Conservation (phyloP, 2,113 vertebrate species). For the Tapirus terrestris region DNA sequence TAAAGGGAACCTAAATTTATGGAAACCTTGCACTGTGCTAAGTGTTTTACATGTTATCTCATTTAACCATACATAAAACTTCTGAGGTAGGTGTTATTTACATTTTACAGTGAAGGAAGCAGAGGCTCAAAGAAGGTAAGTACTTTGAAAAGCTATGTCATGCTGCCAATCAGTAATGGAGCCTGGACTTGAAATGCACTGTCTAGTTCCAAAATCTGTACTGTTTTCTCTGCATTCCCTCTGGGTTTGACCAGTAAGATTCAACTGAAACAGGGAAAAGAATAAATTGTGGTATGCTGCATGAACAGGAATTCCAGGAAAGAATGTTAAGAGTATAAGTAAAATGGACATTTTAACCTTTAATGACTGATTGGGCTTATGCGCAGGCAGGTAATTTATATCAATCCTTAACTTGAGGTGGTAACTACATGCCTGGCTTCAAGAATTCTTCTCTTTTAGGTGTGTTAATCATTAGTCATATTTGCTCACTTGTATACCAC, state of each 20-base stretch:
- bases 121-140: background rate
- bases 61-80: background rate
- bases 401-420: background rate
- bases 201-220: background rate
- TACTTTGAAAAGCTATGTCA: background rate
- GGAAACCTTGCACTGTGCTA: background rate
- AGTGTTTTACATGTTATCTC: background rate
- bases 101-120: background rate
- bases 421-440: background rate
- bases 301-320: background rate
- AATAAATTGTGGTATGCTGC: background rate
- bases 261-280: background rate
- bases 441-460: background rate
- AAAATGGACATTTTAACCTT: background rate
- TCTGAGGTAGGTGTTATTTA: background rate
- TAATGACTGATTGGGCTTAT: background rate
- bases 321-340: background rate
- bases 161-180: background rate
- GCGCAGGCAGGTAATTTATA: background rate
- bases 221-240: background rate
- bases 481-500: background rate
- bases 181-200: background rate
- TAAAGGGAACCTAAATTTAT: background rate
- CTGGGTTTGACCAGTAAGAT: background rate
- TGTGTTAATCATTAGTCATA: background rate